Percentiles rank a stretch among this genome's conserved stretches.
These are phyloP conservation scores for Drosophila persimilis DNA, from an alignment of 1,140 invertebrate species.

Conservation along the genomic window DNA sequence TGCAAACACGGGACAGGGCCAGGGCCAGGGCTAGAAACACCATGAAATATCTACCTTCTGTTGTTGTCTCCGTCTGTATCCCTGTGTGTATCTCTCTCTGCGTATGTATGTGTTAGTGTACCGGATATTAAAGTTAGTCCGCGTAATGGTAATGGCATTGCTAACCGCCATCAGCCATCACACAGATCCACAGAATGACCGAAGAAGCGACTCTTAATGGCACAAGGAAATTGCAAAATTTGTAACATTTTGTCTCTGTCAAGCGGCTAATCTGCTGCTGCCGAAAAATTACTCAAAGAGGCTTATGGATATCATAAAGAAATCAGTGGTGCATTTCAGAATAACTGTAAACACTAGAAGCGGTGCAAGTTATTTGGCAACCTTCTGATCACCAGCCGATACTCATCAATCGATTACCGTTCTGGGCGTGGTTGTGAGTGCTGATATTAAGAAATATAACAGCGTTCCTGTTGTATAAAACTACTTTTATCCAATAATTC, in stretches of 20 bases:
- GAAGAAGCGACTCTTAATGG: constrained; percentile 41
- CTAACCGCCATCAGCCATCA: constrained; percentile 66
- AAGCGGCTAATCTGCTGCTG: constrained; percentile 27
- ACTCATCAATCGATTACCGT: too few relatives aligned
- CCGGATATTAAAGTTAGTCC: constrained; percentile 75
- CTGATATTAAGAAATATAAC: too few relatives aligned
- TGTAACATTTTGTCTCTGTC: constrained; percentile 64
- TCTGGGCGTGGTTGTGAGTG: too few relatives aligned
- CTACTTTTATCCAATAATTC: too few relatives aligned
- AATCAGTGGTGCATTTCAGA: constrained; percentile 8
- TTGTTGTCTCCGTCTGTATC: constrained; percentile 12
- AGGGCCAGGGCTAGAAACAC: constrained; percentile 37
- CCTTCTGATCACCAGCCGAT: too few relatives aligned
- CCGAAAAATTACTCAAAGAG: constrained; percentile 8
- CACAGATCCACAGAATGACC: constrained; percentile 34
- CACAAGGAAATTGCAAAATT: constrained; percentile 75
- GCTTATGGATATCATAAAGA: constrained; percentile 18
- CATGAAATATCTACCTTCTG: constrained; percentile 50
- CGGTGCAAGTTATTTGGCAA: too few relatives aligned
- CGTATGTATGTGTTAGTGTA: constrained; percentile 17
- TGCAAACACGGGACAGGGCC: constrained; percentile 52
- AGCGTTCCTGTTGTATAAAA: too few relatives aligned
- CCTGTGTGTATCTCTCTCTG: background rate
- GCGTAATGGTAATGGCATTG: constrained; percentile 68
- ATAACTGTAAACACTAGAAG: too few relatives aligned